Evolutionary conservation across 64 coral and sea anemone species (phyloP), one percentile per base, ranked within the genome.

Genomic region (Catalaphyllia jardinei): DNA sequence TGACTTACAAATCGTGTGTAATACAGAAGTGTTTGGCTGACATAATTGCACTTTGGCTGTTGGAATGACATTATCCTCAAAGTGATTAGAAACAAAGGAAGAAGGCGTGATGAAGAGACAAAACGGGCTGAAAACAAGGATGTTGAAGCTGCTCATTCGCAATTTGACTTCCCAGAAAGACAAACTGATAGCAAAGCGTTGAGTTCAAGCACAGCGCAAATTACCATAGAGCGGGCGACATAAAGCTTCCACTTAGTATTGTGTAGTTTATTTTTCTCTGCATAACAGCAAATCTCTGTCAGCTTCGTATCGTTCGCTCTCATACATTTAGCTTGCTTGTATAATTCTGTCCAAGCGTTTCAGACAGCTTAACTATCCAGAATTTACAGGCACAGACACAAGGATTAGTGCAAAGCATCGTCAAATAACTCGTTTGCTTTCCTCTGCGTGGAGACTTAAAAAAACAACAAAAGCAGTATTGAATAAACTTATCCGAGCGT

Each of bases 401-500:
- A 50, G 3, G 24, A 71, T 71, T 50, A 71, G 35, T 33, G 52
- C 35, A 25, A 71, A 27, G 22, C 81, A 20, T 28, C 35, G 18
- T 16, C 4, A 50, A 85, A 67, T 51, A 71, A 67, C 24, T 85
- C n/a, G 62, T 83, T 83, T 83, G 16, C 18, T 42, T 65, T 83
- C 79, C 29, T 65, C 8, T 83, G 35, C 60, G 60, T 83, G 61
- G 29, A 65, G 29, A 4, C 29, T 7, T 46, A 46, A 46, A 46
- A 65, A 83, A 83, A 38, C 22, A 85, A 71, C 62, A 85, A 71
- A 71, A 85, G 81, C 35, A 71, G 81, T 71, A 52, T 71, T 85
- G 62, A 85, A 85, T 15, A 85, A 69, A 63, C 10, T 51, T 69
- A 85, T 52, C 81, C 15, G 31, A 85, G 62, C 63, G 38, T 85